Evolutionary conservation across 2,113 vertebrate genomes (phyloP).

Genomic region (Protobothrops mucrosquamatus): DNA sequence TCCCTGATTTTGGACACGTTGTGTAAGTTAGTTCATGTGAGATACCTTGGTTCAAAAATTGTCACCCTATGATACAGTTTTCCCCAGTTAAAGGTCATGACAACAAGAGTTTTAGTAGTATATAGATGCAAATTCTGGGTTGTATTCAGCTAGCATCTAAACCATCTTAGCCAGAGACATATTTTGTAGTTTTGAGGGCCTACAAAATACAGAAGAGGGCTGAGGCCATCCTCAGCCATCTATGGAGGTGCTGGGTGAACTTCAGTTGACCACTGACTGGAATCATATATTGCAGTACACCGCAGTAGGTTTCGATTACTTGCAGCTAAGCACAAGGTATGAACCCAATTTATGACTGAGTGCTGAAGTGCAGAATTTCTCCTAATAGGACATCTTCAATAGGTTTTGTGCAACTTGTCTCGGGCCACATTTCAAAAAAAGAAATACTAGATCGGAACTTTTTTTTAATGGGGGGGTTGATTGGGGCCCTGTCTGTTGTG

Average conservation of each 20-base stretch:
- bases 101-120: too few species aligned
- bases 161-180: too few species aligned
- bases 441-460: background rate
- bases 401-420: background rate
- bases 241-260: too few species aligned
- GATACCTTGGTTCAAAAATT: background rate
- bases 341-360: background rate
- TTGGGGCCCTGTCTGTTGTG: too few species aligned
- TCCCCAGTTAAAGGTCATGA: background rate
- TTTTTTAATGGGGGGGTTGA: background rate
- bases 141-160: too few species aligned
- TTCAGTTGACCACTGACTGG: too few species aligned
- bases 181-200: too few species aligned
- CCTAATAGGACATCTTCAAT: background rate
- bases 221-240: too few species aligned
- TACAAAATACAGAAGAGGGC: too few species aligned
- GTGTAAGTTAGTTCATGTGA: background rate
- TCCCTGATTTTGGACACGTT: background rate
- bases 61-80: background rate
- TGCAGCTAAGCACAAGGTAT: background rate
- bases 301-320: background rate
- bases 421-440: background rate
- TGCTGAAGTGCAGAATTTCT: background rate
- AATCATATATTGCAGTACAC: background rate
- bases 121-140: too few species aligned